Conservation (phyloP, 2,888 invertebrate species). For the Conchocele bisecta region DNA sequence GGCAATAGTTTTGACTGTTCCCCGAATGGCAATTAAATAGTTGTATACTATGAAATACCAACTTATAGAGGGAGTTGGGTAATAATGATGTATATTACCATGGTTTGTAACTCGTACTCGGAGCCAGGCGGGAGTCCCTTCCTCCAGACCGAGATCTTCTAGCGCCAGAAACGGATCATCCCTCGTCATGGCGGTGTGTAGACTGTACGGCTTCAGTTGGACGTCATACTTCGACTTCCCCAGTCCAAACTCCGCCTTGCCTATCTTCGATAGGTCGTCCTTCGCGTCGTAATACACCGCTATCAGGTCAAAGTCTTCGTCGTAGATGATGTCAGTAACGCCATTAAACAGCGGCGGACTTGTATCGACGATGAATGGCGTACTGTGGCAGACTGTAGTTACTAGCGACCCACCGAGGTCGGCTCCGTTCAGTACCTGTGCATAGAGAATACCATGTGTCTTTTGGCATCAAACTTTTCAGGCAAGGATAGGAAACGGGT, state of each 20-base stretch:
- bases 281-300: slow-evolving; percentile 64
- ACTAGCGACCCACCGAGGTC: slow-evolving; percentile 69
- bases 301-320: slow-evolving; percentile 68
- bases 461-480: too few species aligned
- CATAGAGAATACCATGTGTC: too few species aligned
- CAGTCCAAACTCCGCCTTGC: slow-evolving; percentile 67
- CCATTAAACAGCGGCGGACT: slow-evolving; percentile 62
- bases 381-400: slow-evolving; percentile 69
- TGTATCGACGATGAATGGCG: slow-evolving; percentile 68
- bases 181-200: slow-evolving; percentile 55
- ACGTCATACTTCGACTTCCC: slow-evolving; percentile 70
- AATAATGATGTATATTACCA: slow-evolving; percentile 48
- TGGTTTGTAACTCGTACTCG: slow-evolving; percentile 66
- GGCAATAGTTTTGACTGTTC: too few species aligned
- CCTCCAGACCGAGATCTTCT: slow-evolving; percentile 64
- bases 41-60: too few species aligned
- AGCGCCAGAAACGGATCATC: slow-evolving; percentile 61
- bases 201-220: slow-evolving; percentile 56
- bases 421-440: slow-evolving; percentile 64
- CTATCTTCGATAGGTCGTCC: slow-evolving; percentile 61
- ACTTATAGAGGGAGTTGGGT: too few species aligned
- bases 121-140: slow-evolving; percentile 72
- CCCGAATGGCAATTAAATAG: too few species aligned
- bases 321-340: slow-evolving; percentile 66
- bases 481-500: too few species aligned